Percentiles rank a stretch among this genome's conserved stretches.
phyloP scores from a whole-genome alignment of 1,140 invertebrate species.

The Cylas formicarius region DNA sequence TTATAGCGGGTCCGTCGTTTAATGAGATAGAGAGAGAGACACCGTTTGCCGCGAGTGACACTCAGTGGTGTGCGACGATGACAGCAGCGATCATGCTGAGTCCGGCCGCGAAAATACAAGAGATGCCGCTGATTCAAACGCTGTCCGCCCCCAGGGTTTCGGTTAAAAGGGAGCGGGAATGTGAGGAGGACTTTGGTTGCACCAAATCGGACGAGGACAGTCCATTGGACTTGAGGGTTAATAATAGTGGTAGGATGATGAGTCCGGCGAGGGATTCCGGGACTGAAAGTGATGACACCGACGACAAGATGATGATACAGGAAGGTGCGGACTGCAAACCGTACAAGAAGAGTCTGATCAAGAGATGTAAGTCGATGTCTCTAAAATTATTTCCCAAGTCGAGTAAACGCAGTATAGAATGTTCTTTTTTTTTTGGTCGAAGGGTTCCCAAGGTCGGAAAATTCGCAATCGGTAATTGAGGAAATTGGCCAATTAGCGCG shows the following conservation, averaged over 20 bases:
- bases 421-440: no score
- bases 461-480: no score
- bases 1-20: no score
- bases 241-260: slow-evolving; percentile 20
- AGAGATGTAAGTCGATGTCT: slow-evolving; percentile 89
- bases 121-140: slow-evolving; percentile 17
- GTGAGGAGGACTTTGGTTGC: slow-evolving; percentile 45
- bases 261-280: slow-evolving; percentile 37
- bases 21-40: no score
- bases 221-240: slow-evolving; percentile 55
- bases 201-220: slow-evolving; percentile 41
- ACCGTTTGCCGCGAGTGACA: no score
- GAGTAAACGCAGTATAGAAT: no score
- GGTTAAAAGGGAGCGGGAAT: slow-evolving; percentile 30
- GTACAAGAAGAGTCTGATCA: slow-evolving; percentile 83
- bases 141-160: slow-evolving; percentile 14
- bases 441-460: no score
- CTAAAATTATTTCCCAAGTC: no score
- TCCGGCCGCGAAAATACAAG: slow-evolving; percentile 24
- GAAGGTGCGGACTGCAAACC: slow-evolving; percentile 58
- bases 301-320: slow-evolving; percentile 31
- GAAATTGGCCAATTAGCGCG: no score
- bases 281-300: slow-evolving; percentile 35
- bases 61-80: no score
- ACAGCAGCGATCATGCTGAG: slow-evolving; percentile 22